These are phyloP conservation scores for Sebastes diaconus DNA, from an alignment of 2,797 vertebrate genomes.

Conservation along the genomic window DNA sequence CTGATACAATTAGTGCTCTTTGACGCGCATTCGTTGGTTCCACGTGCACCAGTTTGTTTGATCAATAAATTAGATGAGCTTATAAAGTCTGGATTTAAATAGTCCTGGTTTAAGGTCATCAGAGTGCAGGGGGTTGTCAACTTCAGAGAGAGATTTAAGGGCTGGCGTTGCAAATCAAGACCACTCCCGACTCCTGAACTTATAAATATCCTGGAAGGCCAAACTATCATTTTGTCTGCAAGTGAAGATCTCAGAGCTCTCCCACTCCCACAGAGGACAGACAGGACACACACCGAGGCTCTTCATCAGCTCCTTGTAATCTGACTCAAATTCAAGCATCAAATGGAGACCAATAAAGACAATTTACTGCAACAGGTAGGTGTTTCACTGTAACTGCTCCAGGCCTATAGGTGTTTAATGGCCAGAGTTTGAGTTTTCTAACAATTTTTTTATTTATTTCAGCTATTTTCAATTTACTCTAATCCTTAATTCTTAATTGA, in stretches of 20 bases:
- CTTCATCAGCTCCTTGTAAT: neutral
- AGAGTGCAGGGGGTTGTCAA: neutral
- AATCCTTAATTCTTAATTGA: neutral
- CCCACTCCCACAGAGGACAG: neutral
- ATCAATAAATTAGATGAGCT: neutral
- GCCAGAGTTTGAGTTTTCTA: neutral
- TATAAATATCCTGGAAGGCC: slow-evolving; percentile 37
- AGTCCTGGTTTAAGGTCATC: neutral
- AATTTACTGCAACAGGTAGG: slow-evolving; percentile 38
- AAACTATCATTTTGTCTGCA: neutral
- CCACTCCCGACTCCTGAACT: neutral
- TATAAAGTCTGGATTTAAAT: neutral
- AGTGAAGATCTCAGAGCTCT: neutral
- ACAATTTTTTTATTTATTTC: neutral
- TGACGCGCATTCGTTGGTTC: neutral
- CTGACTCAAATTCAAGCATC: neutral
- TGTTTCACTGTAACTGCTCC: neutral
- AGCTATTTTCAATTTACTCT: no score
- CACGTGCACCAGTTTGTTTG: neutral
- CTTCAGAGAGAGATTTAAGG: slow-evolving; percentile 1
- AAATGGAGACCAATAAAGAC: slow-evolving; percentile 43
- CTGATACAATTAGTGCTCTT: neutral
- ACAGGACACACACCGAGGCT: neutral
- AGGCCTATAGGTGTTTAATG: neutral
- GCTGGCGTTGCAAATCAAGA: neutral